Percentiles rank a stretch among this genome's conserved stretches.
phyloP scores from a whole-genome alignment of 2,888 invertebrate species.

The Panzeria rudis region DNA sequence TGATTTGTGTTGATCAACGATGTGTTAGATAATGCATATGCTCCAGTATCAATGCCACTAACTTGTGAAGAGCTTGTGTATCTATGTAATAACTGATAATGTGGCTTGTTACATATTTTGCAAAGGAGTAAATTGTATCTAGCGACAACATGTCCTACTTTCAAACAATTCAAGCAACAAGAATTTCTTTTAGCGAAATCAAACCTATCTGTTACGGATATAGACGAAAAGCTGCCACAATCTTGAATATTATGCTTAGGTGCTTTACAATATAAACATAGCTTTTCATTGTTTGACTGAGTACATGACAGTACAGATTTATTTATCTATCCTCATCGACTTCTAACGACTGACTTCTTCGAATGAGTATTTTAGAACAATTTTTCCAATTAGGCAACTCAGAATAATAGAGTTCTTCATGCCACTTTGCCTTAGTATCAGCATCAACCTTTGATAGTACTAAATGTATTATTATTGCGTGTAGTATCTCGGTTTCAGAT shows the following conservation, averaged over 20 bases:
- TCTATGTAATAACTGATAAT: constrained; percentile 13
- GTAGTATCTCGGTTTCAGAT: not conserved
- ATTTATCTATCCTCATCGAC: not conserved
- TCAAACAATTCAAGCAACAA: constrained; percentile 20
- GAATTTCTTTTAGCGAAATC: constrained; percentile 27
- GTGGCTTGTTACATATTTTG: not conserved
- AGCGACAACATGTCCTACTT: constrained; percentile 5
- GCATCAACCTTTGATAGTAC: constrained; percentile 29
- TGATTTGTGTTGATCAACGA: too few species aligned
- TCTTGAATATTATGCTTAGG: not conserved
- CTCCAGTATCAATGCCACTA: not conserved
- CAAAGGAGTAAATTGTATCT: not conserved
- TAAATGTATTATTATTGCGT: constrained; percentile 25
- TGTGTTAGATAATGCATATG: too few species aligned
- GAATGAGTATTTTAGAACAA: not conserved
- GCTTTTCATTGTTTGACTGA: not conserved
- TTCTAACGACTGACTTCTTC: constrained; percentile 15
- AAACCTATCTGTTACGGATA: not conserved
- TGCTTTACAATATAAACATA: constrained; percentile 9
- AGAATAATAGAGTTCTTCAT: constrained; percentile 29
- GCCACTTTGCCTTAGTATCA: constrained; percentile 26
- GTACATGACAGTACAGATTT: not conserved
- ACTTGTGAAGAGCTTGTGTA: not conserved
- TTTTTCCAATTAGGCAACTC: constrained; percentile 12
- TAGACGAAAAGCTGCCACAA: constrained; percentile 2